Base-by-base conservation (phyloP, 1,140 invertebrate species). In the Nylanderia fulva region DNA sequence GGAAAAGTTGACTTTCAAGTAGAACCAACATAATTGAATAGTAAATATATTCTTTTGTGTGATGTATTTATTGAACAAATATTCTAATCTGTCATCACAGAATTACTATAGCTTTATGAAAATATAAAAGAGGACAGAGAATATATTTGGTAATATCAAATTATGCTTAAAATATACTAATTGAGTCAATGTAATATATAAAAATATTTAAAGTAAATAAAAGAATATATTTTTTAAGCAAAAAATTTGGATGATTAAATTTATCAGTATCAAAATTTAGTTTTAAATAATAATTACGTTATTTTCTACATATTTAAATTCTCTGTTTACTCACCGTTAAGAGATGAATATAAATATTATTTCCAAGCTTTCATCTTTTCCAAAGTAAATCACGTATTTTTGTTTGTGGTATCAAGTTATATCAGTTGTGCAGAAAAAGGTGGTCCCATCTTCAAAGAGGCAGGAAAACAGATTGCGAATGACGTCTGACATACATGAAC, bases 401-500 rank as follows among this genome's bases (percentile, higher is more conserved):
- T 82, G 24, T 72, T 80, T 33, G 52, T 13, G n/a, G 4, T 72
- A 72, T 82, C 36, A 72, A 24, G 52, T 5, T 39, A 2, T 72
- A 72, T 82, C 39, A 72, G 36, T 45, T 56, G 69, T 64, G 45
- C 69, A 66, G 68, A 36, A 52, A 72, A 60, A 83, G 88, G 77
- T 71, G 68, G 83, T 24, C 64, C 39, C 45, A 18, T 79, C 74
- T 11, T 63, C 60, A 74, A 61, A 72, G 84, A 77, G 69, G 76
- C 71, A 64, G 61, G 27, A 69, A 87, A 74, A 79, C 69, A 66
- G 84, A 90, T 87, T 74, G 82, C 80, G 77, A 90, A 86, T 84
- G 88, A 90, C 72, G 82, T 88, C 63, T 58, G 72, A 90, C 80
- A 75, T 86, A 68, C 52, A 66, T 84, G 77, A 85, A 68, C 61